Percentiles rank a stretch among this genome's conserved stretches.
Conservation (phyloP, 2,888 invertebrate species). For the Creontiades dilutus region DNA sequence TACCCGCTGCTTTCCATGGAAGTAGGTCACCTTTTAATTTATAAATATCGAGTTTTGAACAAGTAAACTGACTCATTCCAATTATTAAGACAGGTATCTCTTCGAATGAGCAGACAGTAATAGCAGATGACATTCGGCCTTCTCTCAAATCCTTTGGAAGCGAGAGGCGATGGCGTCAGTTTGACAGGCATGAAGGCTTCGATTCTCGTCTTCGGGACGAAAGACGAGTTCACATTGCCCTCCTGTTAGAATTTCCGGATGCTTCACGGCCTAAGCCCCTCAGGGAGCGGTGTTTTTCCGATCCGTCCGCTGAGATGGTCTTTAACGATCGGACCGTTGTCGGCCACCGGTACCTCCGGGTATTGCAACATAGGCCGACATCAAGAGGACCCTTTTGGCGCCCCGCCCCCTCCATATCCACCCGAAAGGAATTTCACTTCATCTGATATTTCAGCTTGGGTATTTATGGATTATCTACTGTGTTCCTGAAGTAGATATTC, state of each 20-base stretch:
- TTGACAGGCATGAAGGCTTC: neutral
- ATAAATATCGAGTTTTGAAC: too few species aligned
- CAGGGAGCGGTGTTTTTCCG: neutral
- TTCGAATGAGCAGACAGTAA: too few species aligned
- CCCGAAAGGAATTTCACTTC: neutral
- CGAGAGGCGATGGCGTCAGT: neutral
- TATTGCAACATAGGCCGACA: conserved; percentile 1
- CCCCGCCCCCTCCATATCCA: neutral
- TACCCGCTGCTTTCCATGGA: too few species aligned
- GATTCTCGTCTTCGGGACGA: neutral
- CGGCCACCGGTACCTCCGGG: neutral
- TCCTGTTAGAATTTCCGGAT: conserved; percentile 11
- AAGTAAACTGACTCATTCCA: too few species aligned
- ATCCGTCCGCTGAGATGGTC: neutral
- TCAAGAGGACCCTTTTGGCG: conserved; percentile 25
- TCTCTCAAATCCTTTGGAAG: neutral
- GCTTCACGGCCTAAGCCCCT: neutral
- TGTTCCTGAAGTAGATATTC: too few species aligned
- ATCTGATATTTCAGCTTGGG: too few species aligned
- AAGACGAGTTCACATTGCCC: neutral
- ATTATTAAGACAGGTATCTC: too few species aligned
- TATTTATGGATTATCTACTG: too few species aligned
- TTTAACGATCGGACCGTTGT: conserved; percentile 22
- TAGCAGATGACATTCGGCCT: too few species aligned
- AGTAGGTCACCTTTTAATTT: too few species aligned